These are phyloP conservation scores for Chrysopilus asiliformis DNA, from an alignment of 2,888 invertebrate genomes.

Conservation along the genomic window DNA sequence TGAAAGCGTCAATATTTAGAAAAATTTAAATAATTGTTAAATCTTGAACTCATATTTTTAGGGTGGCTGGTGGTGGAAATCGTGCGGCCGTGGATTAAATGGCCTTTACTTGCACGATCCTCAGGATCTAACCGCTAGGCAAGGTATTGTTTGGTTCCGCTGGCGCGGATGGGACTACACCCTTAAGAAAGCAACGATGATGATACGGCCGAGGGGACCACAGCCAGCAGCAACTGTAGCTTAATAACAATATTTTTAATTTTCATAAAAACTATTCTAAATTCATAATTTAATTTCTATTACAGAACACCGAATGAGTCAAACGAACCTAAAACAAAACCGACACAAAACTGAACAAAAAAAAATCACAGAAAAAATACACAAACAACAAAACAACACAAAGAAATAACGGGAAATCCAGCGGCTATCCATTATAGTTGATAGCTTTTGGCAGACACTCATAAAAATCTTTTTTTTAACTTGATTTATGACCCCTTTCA, in stretches of 20 bases:
- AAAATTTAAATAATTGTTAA: no score
- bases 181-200: conserved; percentile 76
- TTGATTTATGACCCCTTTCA: not conserved
- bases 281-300: not conserved
- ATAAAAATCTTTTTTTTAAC: no score
- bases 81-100: conserved; percentile 79
- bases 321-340: not conserved
- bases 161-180: conserved; percentile 95
- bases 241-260: no score
- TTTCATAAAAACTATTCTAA: not conserved
- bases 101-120: conserved; percentile 81
- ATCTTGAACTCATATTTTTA: no score
- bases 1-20: no score
- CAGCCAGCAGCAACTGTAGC: conserved; percentile 18
- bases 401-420: no score
- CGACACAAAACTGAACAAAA: not conserved
- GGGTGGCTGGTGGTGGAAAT: conserved; percentile 95
- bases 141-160: conserved; percentile 91
- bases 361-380: conserved; percentile 1
- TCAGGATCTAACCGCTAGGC: conserved; percentile 77
- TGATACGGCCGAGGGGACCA: conserved; percentile 61
- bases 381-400: not conserved
- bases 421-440: no score
- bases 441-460: no score
- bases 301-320: not conserved